Percentiles rank a stretch among this genome's conserved stretches.
Evolutionary conservation across 2,888 invertebrate species (phyloP).

Genomic region (Drosophila mimica): DNA sequence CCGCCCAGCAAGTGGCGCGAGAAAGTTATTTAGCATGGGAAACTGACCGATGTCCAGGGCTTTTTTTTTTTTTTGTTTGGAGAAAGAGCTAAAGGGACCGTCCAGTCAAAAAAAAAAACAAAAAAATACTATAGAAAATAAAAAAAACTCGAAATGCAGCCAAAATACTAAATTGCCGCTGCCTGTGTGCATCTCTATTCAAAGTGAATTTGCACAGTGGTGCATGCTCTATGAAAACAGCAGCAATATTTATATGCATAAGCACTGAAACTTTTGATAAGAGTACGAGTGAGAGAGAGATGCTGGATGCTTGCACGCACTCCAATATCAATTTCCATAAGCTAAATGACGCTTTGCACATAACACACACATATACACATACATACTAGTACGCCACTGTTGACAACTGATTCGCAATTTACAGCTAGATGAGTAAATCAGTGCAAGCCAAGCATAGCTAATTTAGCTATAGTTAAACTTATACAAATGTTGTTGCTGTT

Average conservation of each 20-base stretch:
- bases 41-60: slow-evolving; percentile 36
- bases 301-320: slow-evolving; percentile 6
- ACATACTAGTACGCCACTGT: slow-evolving; percentile 17
- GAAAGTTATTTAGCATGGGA: slow-evolving; percentile 60
- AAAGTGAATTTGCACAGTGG: slow-evolving; percentile 41
- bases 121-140: slow-evolving; percentile 17
- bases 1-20: slow-evolving; percentile 49
- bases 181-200: slow-evolving; percentile 22
- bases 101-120: slow-evolving; percentile 44
- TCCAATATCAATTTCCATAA: slow-evolving; percentile 30
- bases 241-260: not conserved
- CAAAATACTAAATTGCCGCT: slow-evolving; percentile 48
- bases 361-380: slow-evolving; percentile 1
- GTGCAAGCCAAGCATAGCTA: slow-evolving; percentile 1
- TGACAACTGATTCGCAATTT: slow-evolving; percentile 33
- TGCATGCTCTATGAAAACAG: slow-evolving; percentile 4
- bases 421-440: slow-evolving; percentile 10
- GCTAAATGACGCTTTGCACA: slow-evolving; percentile 30
- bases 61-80: not conserved
- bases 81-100: slow-evolving; percentile 40
- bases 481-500: not conserved
- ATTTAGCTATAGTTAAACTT: slow-evolving; percentile 2
- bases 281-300: not conserved
- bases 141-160: slow-evolving; percentile 30
- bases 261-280: slow-evolving; percentile 25